Percentiles rank a stretch among this genome's conserved stretches.
Conservation (phyloP, 2,797 vertebrate genomes). For the Phoebastria nigripes region DNA sequence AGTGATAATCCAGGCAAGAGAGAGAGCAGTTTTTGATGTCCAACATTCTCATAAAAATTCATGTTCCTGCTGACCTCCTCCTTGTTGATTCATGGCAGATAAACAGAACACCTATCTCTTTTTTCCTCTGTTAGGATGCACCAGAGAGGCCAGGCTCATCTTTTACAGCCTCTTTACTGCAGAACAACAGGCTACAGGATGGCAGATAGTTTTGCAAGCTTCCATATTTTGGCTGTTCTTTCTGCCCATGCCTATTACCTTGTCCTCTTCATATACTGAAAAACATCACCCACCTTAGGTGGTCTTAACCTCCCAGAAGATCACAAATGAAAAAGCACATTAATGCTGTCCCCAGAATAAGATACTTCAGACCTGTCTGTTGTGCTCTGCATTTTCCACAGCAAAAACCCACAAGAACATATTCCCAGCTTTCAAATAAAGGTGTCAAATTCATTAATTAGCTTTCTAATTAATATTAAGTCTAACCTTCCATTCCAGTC, state of each 20-base stretch:
- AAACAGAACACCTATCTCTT: background rate
- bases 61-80: background rate
- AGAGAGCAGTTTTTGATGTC: background rate
- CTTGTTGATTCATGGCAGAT: constrained; percentile 13
- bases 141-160: background rate
- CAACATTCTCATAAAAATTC: constrained; percentile 1
- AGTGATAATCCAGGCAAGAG: background rate
- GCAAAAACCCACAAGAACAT: background rate
- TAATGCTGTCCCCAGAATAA: background rate
- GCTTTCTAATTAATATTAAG: background rate
- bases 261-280: background rate
- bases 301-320: background rate
- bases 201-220: background rate
- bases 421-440: background rate
- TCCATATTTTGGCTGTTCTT: background rate
- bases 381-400: background rate
- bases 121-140: background rate
- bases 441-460: background rate
- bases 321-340: background rate
- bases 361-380: background rate
- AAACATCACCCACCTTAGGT: background rate
- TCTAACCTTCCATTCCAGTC: background rate
- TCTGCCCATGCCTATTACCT: background rate
- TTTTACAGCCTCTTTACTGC: background rate
- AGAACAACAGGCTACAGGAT: background rate